Evolutionary conservation across 2,113 vertebrate genomes (phyloP).

Genomic region (Dunckerocampus dactyliophorus): DNA sequence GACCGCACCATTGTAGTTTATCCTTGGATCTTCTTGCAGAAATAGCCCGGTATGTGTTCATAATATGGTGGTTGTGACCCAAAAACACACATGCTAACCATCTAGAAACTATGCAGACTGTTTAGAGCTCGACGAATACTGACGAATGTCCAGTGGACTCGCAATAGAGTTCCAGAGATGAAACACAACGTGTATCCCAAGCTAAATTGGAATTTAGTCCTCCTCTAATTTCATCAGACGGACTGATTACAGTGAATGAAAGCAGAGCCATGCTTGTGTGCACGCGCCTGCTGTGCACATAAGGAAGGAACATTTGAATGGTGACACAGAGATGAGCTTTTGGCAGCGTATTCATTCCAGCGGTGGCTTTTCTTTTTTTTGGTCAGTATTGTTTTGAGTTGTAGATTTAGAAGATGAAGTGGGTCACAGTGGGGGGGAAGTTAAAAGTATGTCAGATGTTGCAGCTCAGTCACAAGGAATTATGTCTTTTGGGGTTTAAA

Average conservation of each 20-base stretch:
- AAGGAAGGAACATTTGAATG: constrained; percentile 26
- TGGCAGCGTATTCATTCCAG: background rate
- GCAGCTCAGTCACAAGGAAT: constrained; percentile 33
- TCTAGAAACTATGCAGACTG: background rate
- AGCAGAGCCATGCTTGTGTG: constrained; percentile 17
- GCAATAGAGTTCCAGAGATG: constrained; percentile 14
- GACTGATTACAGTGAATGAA: constrained; percentile 28
- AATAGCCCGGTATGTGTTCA: too few species aligned
- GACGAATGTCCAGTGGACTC: constrained; percentile 1
- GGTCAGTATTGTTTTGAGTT: constrained; percentile 5
- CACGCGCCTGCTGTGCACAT: constrained; percentile 34
- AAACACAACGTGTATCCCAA: background rate
- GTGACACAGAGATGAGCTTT: constrained; percentile 35
- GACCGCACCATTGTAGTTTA: too few species aligned
- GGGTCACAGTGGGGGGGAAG: constrained; percentile 22
- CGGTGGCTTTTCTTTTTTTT: background rate
- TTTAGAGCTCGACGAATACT: constrained; percentile 3
- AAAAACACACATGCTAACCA: too few species aligned
- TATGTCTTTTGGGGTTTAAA: constrained; percentile 36
- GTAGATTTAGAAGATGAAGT: constrained; percentile 19
- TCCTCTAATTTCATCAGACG: constrained; percentile 1
- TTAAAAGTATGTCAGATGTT: constrained; percentile 24
- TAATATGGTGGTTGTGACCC: too few species aligned
- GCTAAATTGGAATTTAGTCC: constrained; percentile 10
- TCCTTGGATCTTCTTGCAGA: too few species aligned